These are phyloP conservation scores for Holothuria leucospilota DNA, from an alignment of 53 echinoderm and acorn worm genomes.

Conservation along the genomic window DNA sequence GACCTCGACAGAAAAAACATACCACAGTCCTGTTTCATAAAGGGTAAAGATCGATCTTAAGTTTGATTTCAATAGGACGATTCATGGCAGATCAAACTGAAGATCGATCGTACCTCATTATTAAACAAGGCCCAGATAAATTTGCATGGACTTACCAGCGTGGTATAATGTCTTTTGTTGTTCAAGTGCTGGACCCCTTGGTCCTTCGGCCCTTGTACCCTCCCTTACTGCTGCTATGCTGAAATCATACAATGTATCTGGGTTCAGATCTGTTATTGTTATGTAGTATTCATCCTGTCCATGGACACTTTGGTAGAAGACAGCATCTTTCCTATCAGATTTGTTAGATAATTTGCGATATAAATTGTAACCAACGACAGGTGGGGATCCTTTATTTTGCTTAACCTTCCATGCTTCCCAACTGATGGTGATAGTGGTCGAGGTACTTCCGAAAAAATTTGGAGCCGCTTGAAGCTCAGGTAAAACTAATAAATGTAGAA, in stretches of 20 bases:
- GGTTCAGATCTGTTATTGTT: conserved; percentile 45
- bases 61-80: too few relatives aligned
- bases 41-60: too few relatives aligned
- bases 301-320: background rate
- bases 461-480: background rate
- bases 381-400: conserved; percentile 38
- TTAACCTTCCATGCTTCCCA: conserved; percentile 44
- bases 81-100: too few relatives aligned
- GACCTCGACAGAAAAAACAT: too few relatives aligned
- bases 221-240: conserved; percentile 65
- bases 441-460: background rate
- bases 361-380: conserved; percentile 44
- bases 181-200: conserved; percentile 25
- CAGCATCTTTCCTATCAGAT: background rate
- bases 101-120: too few relatives aligned
- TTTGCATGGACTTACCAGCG: too few relatives aligned
- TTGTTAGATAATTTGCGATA: background rate
- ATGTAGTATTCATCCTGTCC: background rate
- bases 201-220: conserved; percentile 67
- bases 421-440: conserved; percentile 19
- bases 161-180: too few relatives aligned
- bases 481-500: background rate
- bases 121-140: too few relatives aligned
- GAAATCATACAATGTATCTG: conserved; percentile 57
- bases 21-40: too few relatives aligned